Conservation (phyloP, 2,113 vertebrate species). For the Lophura nycthemera region DNA sequence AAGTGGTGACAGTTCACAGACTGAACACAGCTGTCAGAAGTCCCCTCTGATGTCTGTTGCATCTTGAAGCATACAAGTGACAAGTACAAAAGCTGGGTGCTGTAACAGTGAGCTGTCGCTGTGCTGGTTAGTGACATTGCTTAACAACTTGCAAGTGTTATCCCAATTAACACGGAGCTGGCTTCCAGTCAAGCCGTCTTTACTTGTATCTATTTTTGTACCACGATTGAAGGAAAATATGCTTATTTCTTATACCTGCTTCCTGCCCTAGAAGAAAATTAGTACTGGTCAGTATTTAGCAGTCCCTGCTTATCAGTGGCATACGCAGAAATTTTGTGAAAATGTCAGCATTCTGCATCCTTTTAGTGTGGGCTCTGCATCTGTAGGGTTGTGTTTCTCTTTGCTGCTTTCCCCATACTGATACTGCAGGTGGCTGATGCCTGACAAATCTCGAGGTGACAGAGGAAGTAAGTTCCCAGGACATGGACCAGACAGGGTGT, state of each 20-base stretch:
- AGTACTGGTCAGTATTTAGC: background rate
- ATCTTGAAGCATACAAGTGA: background rate
- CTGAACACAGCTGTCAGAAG: background rate
- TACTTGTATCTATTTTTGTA: background rate
- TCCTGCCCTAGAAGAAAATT: background rate
- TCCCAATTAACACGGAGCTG: background rate
- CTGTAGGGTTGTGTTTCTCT: too few relatives aligned
- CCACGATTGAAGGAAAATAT: background rate
- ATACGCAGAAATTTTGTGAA: too few relatives aligned
- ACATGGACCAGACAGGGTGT: background rate
- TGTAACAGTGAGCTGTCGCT: background rate
- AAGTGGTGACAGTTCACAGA: background rate
- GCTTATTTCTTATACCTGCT: background rate
- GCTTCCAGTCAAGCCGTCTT: background rate
- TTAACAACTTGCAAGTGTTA: background rate
- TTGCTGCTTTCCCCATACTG: background rate
- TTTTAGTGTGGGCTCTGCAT: fast-evolving
- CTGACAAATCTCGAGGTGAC: background rate
- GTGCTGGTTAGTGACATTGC: background rate
- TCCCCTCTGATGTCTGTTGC: background rate
- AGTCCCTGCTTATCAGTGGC: background rate
- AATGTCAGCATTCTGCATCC: background rate
- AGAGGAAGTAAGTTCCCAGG: background rate
- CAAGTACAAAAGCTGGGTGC: background rate
- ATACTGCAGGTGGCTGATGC: background rate